phyloP scores from a whole-genome alignment of 2,797 vertebrate species.

The Iguana delicatissima region DNA sequence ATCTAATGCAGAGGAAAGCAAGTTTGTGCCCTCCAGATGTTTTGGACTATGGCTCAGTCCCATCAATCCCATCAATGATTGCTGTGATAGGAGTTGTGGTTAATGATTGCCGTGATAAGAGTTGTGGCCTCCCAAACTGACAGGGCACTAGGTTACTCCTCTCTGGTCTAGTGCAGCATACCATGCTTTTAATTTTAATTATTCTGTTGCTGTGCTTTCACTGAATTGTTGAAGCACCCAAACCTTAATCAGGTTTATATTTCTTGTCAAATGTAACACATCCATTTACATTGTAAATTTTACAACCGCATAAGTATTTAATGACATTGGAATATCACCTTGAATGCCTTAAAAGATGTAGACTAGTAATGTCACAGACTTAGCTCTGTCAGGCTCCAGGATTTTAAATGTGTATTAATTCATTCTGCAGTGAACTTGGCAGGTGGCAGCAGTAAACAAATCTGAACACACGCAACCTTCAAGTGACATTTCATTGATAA shows the following conservation, averaged over 20 bases:
- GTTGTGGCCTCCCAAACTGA: background rate
- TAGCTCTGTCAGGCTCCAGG: background rate
- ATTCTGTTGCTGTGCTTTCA: background rate
- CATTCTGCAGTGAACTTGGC: constrained; percentile 13
- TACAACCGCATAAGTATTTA: constrained; percentile 26
- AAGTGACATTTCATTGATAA: constrained; percentile 26
- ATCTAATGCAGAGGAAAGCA: background rate
- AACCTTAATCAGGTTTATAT: constrained; percentile 21
- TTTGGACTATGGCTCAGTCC: background rate
- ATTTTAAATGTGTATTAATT: constrained; percentile 12
- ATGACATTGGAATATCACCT: constrained; percentile 51
- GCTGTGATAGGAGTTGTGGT: background rate
- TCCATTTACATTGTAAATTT: constrained; percentile 37
- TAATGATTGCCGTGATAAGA: background rate
- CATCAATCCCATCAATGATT: background rate
- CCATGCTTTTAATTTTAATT: background rate
- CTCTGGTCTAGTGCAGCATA: background rate
- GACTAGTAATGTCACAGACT: constrained; percentile 18
- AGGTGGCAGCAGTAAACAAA: constrained; percentile 24
- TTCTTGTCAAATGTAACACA: constrained; percentile 51
- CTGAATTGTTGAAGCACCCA: constrained; percentile 37
- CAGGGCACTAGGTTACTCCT: too few species aligned
- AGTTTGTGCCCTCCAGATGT: background rate
- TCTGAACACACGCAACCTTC: constrained; percentile 17
- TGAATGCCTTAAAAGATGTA: constrained; percentile 22